Evolutionary conservation across 1,140 invertebrate species (phyloP).

Genomic region (Dreissena rostriformis): DNA sequence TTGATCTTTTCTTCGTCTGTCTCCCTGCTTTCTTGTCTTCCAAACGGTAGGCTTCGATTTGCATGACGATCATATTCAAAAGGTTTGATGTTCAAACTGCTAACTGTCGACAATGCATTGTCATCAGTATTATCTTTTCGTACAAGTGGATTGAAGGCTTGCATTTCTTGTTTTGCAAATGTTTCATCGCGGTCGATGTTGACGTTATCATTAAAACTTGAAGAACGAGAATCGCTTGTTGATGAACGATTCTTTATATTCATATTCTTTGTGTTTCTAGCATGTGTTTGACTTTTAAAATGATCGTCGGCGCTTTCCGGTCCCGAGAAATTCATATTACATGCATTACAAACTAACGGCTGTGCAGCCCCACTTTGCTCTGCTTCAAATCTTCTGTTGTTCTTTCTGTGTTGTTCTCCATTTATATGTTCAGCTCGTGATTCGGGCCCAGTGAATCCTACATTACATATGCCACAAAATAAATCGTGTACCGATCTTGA

Average conservation of each 20-base stretch:
- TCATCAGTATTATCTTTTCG: no score
- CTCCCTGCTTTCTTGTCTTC: not conserved
- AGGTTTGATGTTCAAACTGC: no score
- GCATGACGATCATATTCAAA: no score
- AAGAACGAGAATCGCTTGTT: no score
- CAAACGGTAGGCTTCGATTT: not conserved
- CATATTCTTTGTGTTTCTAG: constrained; percentile 27
- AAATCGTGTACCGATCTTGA: no score
- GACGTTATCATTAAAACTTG: no score
- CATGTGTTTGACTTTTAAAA: constrained; percentile 40
- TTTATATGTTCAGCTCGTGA: constrained; percentile 40
- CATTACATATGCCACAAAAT: constrained; percentile 48
- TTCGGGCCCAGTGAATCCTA: constrained; percentile 35
- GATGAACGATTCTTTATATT: not conserved
- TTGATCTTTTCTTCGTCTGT: constrained; percentile 31
- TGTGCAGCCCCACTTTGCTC: not conserved
- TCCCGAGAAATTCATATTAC: constrained; percentile 11
- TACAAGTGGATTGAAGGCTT: no score
- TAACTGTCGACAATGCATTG: no score
- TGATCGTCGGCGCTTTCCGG: constrained; percentile 43
- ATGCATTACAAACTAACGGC: constrained; percentile 37
- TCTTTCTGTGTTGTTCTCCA: constrained; percentile 57
- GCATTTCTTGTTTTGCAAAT: no score
- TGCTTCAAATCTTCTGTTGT: not conserved
- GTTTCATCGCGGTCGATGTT: no score